Base-by-base conservation (phyloP, 2,113 vertebrate species). In the Tautogolabrus adspersus region DNA sequence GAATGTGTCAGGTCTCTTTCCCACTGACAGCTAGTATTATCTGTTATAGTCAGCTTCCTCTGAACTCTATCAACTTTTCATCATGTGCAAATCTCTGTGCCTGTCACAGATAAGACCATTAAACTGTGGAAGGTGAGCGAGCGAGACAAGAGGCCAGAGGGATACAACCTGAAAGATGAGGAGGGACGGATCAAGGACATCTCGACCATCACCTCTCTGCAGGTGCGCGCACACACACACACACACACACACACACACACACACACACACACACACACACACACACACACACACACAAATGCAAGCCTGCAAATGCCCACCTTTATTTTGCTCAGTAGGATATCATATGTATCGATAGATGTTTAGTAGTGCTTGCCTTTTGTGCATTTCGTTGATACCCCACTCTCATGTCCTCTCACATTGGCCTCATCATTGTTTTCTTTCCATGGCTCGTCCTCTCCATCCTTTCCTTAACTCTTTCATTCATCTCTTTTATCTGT, bases 151-250 rank as follows among this genome's bases (percentile, higher is more conserved):
- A 95, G 97, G 88, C 98, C 98, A 0, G 98, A 98, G 73, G 98
- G 98, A 38, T 99, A 99, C 87, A 99, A 99, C 95, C 95, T 99
- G 86, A 99, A 99, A 92, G 98, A 99, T 87, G 97, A 99, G 92
- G 98, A 98, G 88, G 98, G 98, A 44, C 96, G 96, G 18, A 84
- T 98, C 19, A 99, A 99, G 92, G 97, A 98, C 89, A 91, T 97
- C 78, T 97, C 96, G 64, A 98, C 97, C 2, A 96, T 99, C 91
- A 99, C 98, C 51, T 97, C 97, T 51, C 93, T 99, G 86, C 96
- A 97, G 97, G 97, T 97, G 71, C 11, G 0, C 6, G 4, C 40
- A 72, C 72, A 54, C n/a, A 37, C 47, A 55, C 58, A 64, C 22
- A 46, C 38, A 26, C 22, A 42, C 30, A 34, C 26, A 26, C 26